phyloP scores from a whole-genome alignment of 2,888 invertebrate genomes.

The Eulithis testata region DNA sequence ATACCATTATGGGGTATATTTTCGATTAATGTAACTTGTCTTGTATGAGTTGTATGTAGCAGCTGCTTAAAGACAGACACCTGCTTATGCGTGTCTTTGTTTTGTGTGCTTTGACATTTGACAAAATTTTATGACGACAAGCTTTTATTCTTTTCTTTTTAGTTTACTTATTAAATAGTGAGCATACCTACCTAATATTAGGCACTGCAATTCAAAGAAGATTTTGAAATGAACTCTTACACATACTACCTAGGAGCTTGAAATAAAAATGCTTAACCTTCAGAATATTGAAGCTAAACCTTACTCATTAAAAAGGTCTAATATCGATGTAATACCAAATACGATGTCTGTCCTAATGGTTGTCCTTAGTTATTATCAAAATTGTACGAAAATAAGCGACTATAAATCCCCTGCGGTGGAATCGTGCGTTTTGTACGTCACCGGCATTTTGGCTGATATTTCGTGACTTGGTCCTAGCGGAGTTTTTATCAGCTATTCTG shows the following conservation, averaged over 20 bases:
- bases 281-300: not conserved
- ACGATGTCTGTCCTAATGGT: conserved; percentile 49
- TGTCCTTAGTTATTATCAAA: conserved; percentile 66
- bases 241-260: too few species aligned
- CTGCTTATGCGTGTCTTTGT: conserved; percentile 58
- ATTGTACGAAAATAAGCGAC: conserved; percentile 57
- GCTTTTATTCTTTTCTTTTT: conserved; percentile 33
- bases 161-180: too few species aligned
- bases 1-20: conserved; percentile 48
- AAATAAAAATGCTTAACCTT: too few species aligned
- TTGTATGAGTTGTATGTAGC: conserved; percentile 23
- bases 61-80: conserved; percentile 48
- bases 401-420: conserved; percentile 54
- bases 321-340: not conserved
- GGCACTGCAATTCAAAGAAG: too few species aligned
- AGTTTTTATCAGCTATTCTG: conserved; percentile 50
- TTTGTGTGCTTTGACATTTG: conserved; percentile 74
- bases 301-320: not conserved
- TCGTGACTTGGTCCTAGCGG: conserved; percentile 39
- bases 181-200: too few species aligned
- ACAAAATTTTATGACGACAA: conserved; percentile 44
- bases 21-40: conserved; percentile 51
- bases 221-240: too few species aligned
- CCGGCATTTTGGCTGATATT: conserved; percentile 55
- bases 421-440: conserved; percentile 59